Base-by-base conservation (phyloP, 2,888 invertebrate species). In the Salpingus planirostris region DNA sequence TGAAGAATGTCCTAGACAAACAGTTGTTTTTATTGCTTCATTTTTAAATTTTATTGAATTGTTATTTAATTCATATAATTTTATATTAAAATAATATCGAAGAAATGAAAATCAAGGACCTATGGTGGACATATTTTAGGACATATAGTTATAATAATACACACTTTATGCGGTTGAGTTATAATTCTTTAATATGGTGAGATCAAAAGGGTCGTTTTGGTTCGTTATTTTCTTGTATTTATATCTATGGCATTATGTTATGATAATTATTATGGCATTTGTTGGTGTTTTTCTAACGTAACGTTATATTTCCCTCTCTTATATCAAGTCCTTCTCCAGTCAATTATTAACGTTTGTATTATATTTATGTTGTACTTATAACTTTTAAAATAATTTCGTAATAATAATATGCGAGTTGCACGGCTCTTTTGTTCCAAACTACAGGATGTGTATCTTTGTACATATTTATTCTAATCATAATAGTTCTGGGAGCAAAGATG, bases 401-500 rank as follows among this genome's bases (percentile, higher is more conserved):
- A 35, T 33, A 33, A n/a, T 23, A 23, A 36, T 18, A 23, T 23
- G 23, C 5, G 23, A 37, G n/a, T n/a, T n/a, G n/a, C n/a, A n/a
- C n/a, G n/a, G n/a, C n/a, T n/a, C 33, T 39, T 31, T 38, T 32
- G 41, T 34, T 36, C 28, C 37, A 35, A 35, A 39, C n/a, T 12
- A 18, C 5, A 28, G 36, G 33, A 42, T 47, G 43, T 50, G 47
- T 48, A 52, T 46, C 44, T 50, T 49, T 57, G 57, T 58, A 57
- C 51, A 54, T 55, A 55, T 46, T 42, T 36, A 40, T 35, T 35
- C 26, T 39, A 26, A 31, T 33, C 27, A 13, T n/a, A n/a, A n/a
- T 50, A 51, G 47, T 54, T 56, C 49, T 60, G 62, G 64, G 64
- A 62, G 55, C 61, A 62, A 63, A 59, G 54, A 51, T 57, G 54